Percentiles rank a stretch among this genome's conserved stretches.
Evolutionary conservation across 2,113 vertebrate species (phyloP).

Genomic region (Clarias batrachus): DNA sequence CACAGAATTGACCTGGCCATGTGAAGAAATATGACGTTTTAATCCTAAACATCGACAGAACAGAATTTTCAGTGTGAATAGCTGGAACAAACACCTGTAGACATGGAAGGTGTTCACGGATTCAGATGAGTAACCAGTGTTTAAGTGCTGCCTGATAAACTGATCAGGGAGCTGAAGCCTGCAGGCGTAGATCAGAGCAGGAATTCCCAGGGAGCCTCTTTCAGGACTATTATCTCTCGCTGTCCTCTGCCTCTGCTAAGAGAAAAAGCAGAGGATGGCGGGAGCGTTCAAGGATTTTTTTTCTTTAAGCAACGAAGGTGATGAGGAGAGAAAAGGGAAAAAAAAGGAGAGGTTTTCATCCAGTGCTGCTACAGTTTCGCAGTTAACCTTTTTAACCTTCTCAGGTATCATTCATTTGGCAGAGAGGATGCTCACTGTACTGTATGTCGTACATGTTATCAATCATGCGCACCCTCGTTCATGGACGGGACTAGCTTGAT

Average conservation of each 20-base stretch:
- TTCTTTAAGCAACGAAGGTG: not conserved
- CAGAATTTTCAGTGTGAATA: not conserved
- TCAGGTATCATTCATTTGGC: not conserved
- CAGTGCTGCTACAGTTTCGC: not conserved
- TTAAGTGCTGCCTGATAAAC: constrained; percentile 41
- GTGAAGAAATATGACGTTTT: not conserved
- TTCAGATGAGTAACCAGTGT: constrained; percentile 28
- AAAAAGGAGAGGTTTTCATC: not conserved
- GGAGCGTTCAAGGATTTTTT: not conserved
- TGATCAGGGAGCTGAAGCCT: constrained; percentile 18
- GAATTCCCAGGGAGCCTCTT: constrained; percentile 42
- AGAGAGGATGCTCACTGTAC: not conserved
- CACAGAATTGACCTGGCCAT: not conserved
- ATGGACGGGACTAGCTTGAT: not conserved
- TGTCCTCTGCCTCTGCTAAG: constrained; percentile 19
- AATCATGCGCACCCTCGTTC: not conserved
- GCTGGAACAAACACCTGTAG: constrained; percentile 1
- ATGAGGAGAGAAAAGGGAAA: not conserved
- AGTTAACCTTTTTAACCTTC: not conserved
- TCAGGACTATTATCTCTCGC: constrained; percentile 38
- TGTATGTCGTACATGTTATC: not conserved
- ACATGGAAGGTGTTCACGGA: constrained; percentile 6
- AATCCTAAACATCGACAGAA: not conserved
- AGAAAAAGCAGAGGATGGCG: constrained; percentile 12
- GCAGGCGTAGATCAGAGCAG: constrained; percentile 26